These are phyloP conservation scores for Liposcelis brunnea DNA, from an alignment of 2,888 invertebrate species.

Conservation along the genomic window DNA sequence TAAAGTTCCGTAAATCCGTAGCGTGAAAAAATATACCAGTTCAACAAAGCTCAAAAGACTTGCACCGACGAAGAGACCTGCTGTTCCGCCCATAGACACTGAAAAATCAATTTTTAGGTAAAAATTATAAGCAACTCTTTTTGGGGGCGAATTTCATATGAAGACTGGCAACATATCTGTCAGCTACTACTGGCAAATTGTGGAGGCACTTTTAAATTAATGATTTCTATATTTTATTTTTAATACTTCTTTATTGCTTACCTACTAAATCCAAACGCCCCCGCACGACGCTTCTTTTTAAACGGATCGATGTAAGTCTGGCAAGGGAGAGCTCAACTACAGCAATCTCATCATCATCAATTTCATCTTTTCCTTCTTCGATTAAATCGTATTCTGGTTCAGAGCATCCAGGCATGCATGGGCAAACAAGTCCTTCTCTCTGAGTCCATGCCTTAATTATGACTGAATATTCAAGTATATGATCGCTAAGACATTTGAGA, in stretches of 20 bases:
- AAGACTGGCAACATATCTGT: no score
- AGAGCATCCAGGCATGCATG: conserved; percentile 50
- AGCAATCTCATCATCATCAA: conserved; percentile 21
- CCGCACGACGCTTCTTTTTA: conserved; percentile 43
- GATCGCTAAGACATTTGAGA: conserved; percentile 28
- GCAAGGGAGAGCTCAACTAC: conserved; percentile 42
- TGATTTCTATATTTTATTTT: no score
- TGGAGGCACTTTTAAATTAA: no score
- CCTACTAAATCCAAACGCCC: conserved; percentile 48
- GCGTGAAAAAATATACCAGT: no score
- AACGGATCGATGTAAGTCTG: conserved; percentile 48
- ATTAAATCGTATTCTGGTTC: conserved; percentile 34
- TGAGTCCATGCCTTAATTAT: conserved; percentile 45
- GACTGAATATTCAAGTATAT: conserved; percentile 40
- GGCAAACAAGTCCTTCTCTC: conserved; percentile 43
- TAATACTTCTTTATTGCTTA: no score
- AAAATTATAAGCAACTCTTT: no score
- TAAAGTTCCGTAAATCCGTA: no score
- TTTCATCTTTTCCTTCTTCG: background rate
- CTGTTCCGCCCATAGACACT: conserved; percentile 50
- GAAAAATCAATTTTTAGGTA: conserved; percentile 18
- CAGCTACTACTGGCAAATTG: no score
- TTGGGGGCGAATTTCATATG: no score
- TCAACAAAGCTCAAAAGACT: conserved; percentile 47
- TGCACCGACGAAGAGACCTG: conserved; percentile 45